Evolutionary conservation across 2,888 invertebrate species (phyloP).

Genomic region (Scaptodrosophila latifasciaeformis): DNA sequence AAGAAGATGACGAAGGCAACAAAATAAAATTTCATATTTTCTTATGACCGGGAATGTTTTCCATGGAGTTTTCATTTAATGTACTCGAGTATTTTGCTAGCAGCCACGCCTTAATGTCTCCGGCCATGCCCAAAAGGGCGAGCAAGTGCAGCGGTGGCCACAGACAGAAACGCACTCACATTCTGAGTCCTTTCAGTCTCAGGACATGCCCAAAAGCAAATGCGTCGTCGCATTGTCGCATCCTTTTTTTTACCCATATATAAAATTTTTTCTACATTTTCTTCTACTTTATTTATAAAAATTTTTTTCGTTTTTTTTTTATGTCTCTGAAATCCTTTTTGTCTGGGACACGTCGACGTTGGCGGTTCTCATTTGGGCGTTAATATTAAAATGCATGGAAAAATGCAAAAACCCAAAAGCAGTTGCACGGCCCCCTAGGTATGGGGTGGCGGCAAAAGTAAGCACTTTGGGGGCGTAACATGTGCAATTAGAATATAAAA

Average conservation of each 20-base stretch:
- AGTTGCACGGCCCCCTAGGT: background rate
- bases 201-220: constrained; percentile 61
- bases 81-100: constrained; percentile 25
- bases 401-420: constrained; percentile 45
- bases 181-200: too few relatives aligned
- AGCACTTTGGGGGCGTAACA: constrained; percentile 8
- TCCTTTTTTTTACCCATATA: background rate
- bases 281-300: background rate
- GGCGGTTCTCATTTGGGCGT: constrained; percentile 56
- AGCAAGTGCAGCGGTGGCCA: constrained; percentile 3
- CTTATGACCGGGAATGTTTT: constrained; percentile 36
- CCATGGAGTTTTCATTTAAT: constrained; percentile 60
- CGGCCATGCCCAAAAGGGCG: background rate
- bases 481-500: constrained; percentile 18
- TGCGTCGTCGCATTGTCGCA: constrained; percentile 47
- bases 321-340: constrained; percentile 52
- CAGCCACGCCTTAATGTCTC: constrained; percentile 12
- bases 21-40: constrained; percentile 66
- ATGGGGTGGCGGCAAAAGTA: background rate
- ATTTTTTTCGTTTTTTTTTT: constrained; percentile 31
- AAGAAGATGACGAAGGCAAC: constrained; percentile 12
- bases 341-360: constrained; percentile 52
- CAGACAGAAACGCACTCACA: constrained; percentile 39
- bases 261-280: too few relatives aligned
- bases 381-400: constrained; percentile 63